phyloP scores from a whole-genome alignment of 2,797 vertebrate species.

The Pantherophis vulpinus region DNA sequence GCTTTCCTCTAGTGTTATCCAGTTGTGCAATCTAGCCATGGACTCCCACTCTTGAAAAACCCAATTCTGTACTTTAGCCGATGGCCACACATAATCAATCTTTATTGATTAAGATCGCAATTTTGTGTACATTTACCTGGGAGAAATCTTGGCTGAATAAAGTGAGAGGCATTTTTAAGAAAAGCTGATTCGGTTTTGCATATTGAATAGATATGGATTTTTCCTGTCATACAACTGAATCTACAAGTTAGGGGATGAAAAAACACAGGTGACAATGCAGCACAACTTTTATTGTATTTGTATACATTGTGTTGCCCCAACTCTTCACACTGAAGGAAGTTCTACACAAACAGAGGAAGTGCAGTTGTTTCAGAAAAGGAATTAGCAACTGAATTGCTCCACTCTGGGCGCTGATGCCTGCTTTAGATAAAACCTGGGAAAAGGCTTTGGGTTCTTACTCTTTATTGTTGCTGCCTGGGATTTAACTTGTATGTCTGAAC shows the following conservation, averaged over 20 bases:
- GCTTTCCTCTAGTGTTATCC: not conserved
- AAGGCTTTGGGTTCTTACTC: constrained; percentile 77
- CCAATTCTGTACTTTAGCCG: not conserved
- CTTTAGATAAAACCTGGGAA: constrained; percentile 90
- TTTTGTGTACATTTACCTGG: not conserved
- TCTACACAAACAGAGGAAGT: constrained; percentile 98
- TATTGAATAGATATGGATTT: not conserved
- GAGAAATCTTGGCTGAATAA: not conserved
- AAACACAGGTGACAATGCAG: constrained; percentile 72
- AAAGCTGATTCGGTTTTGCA: not conserved
- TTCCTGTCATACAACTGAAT: constrained; percentile 38
- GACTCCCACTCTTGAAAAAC: not conserved
- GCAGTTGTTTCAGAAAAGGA: constrained; percentile 80
- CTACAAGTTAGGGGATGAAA: constrained; percentile 52
- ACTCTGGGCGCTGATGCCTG: constrained; percentile 79
- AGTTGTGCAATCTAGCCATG: not conserved
- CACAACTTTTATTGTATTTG: constrained; percentile 54
- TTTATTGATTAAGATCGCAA: not conserved
- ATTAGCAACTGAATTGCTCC: constrained; percentile 75
- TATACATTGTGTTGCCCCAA: constrained; percentile 67
- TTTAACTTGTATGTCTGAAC: constrained; percentile 73
- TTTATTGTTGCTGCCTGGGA: constrained; percentile 80
- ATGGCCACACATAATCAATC: not conserved
- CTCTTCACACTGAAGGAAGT: constrained; percentile 88
- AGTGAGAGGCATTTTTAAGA: not conserved